Percentiles rank a stretch among this genome's conserved stretches.
phyloP scores from a whole-genome alignment of 2,888 invertebrate species.

The Agrochola litura region DNA sequence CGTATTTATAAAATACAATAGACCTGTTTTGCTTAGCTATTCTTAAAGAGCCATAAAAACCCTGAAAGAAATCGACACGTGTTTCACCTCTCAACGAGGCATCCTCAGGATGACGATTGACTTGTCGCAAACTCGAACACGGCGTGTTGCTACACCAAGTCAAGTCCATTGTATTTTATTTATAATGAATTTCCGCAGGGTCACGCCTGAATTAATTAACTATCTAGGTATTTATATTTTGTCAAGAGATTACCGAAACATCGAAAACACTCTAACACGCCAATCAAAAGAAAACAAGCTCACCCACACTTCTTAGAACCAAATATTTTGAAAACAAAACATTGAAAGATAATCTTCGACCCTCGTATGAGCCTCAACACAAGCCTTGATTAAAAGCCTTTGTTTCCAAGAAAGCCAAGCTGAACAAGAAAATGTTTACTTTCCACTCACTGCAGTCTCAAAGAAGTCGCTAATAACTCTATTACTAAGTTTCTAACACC shows the following conservation, averaged over 20 bases:
- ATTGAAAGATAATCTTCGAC: slow-evolving; percentile 53
- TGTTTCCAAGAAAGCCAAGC: slow-evolving; percentile 65
- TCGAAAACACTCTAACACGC: not conserved
- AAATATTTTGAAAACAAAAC: slow-evolving; percentile 35
- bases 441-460: slow-evolving; percentile 65
- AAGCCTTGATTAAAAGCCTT: slow-evolving; percentile 65
- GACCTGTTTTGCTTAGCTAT: too few relatives aligned
- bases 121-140: too few relatives aligned
- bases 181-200: too few relatives aligned
- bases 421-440: slow-evolving; percentile 73
- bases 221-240: not conserved
- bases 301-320: slow-evolving; percentile 3
- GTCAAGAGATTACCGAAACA: not conserved
- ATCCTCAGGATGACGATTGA: too few relatives aligned
- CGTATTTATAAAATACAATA: too few relatives aligned
- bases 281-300: slow-evolving; percentile 19
- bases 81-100: too few relatives aligned
- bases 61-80: too few relatives aligned
- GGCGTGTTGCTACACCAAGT: too few relatives aligned
- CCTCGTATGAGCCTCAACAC: slow-evolving; percentile 35
- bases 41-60: too few relatives aligned
- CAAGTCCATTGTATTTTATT: too few relatives aligned
- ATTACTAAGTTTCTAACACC: slow-evolving; percentile 77
- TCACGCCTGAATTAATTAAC: too few relatives aligned
- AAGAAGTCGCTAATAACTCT: slow-evolving; percentile 77